Conservation (phyloP, 2,113 vertebrate species). For the Papio anubis region DNA sequence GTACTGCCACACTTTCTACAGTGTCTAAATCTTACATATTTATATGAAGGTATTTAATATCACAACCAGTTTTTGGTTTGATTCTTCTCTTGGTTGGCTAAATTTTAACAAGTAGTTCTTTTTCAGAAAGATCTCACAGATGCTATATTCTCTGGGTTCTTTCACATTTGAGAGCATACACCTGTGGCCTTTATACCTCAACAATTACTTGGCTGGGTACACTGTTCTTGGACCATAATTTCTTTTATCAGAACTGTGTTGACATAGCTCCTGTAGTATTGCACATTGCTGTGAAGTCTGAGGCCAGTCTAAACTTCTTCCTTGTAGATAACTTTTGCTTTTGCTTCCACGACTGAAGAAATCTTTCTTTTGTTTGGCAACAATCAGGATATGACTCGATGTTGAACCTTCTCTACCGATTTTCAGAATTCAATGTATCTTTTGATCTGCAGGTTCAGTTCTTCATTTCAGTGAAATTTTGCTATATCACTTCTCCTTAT, state of each 20-base stretch:
- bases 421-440: neutral
- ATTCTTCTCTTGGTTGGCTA: neutral
- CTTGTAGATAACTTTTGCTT: neutral
- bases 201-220: neutral
- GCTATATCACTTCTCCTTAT: neutral
- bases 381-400: neutral
- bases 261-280: neutral
- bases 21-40: slow-evolving; percentile 26
- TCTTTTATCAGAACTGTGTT: neutral
- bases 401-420: neutral
- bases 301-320: neutral
- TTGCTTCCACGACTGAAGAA: neutral
- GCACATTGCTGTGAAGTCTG: neutral
- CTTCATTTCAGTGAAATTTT: slow-evolving; percentile 4
- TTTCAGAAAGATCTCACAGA: neutral
- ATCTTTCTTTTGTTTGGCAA: neutral
- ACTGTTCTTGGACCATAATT: neutral
- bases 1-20: neutral
- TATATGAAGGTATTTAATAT: neutral
- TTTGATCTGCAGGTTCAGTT: neutral
- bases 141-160: neutral
- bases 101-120: slow-evolving; percentile 24
- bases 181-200: neutral
- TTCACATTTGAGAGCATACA: neutral
- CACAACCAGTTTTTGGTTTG: slow-evolving; percentile 20